Evolutionary conservation across 2,113 vertebrate species (phyloP), one percentile per base, ranked within the genome.

Genomic region (Haliaeetus leucogaster): DNA sequence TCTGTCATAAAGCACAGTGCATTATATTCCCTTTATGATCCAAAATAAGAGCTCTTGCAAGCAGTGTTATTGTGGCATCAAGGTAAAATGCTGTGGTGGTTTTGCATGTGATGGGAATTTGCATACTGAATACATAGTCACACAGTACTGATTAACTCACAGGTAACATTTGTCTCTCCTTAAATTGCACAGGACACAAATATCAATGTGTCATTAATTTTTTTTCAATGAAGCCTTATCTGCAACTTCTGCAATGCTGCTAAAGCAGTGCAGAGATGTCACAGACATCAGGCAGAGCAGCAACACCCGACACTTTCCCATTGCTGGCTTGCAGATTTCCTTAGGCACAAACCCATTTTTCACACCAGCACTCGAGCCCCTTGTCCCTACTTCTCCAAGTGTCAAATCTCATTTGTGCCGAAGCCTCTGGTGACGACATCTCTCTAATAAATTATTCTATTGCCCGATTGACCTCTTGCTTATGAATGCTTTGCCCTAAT

Each of bases 321-420:
- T 30, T 10, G 3, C 34, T 40, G 36, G 14, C 73, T 47, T 26
- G 18, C 36, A 6, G 42, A 22, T 72, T 36, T 82, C 79, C 55
- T 77, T 18, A 72, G 90, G 92, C 93, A 93, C 76, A 71, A 52
- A 23, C 72, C 40, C 58, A 10, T 80, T 95, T 82, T 78, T 93
- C 90, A 89, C 82, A 82, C 92, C 70, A 78, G 42, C 30, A 7
- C 74, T 10, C 9, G 23, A 85, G 70, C 71, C 66, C 70, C 66
- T 91, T 2, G 0, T 88, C 40, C 78, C 59, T 14, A 13, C 43
- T 62, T 68, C 90, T 89, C 92, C 47, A 9, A 68, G 86, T 89
- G 96, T 95, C 97, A 97, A 92, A 96, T 97, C 97, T 95, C 48
- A 40, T 97, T 79, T 94, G 62, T 70, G 74, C 90, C 85, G 61